Evolutionary conservation across 2,113 vertebrate genomes (phyloP), one percentile per base, ranked within the genome.

Genomic region (Rhabdornis inornatus): DNA sequence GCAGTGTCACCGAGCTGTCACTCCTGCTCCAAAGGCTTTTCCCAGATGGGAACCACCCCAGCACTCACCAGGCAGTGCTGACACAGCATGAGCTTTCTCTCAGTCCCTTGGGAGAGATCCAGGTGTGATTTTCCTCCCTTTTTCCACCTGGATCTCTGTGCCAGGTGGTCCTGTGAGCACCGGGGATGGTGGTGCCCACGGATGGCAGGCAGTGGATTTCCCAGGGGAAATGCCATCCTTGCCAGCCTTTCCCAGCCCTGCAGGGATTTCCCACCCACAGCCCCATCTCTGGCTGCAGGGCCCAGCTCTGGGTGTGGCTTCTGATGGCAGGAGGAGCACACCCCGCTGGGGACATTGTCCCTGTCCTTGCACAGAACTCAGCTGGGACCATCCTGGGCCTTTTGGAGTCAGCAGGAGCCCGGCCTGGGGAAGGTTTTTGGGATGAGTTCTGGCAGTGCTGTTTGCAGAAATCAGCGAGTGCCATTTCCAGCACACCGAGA

Each of bases 141-240:
- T 55, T 40, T 1, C 28, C 42, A 40, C 42, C 44, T 24, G 5
- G 4, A 6, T 49, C 61, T 88, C 37, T 0, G 0, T 21, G 16
- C 9, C 3, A 0, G 23, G 33, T 14, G 75, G 31, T 23, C 11
- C 35, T 23, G 55, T 2, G 20, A 49, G 40, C 6, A 0, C 7
- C 44, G 68, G 47, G 44, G 53, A 31, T 7, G 20, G 33, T 25
- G 56, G 21, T 13, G 35, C 31, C 7, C 27, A 0, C 4, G n/a
- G 71, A 9, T 2, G 25, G 16, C 2, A 7, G 37, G 57, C 56
- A 25, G 5, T 3, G 16, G 27, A 15, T 60, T 25, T 80, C 40
- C 25, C 37, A 30, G 57, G 10, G 44, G 19, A 75, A 60, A 13
- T n/a, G 53, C 33, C 15, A 2, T 5, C 28, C 0, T 11, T 10